Percentiles rank a stretch among this genome's conserved stretches.
Evolutionary conservation across 2,113 vertebrate genomes (phyloP).

Genomic region (Alectura lathami): DNA sequence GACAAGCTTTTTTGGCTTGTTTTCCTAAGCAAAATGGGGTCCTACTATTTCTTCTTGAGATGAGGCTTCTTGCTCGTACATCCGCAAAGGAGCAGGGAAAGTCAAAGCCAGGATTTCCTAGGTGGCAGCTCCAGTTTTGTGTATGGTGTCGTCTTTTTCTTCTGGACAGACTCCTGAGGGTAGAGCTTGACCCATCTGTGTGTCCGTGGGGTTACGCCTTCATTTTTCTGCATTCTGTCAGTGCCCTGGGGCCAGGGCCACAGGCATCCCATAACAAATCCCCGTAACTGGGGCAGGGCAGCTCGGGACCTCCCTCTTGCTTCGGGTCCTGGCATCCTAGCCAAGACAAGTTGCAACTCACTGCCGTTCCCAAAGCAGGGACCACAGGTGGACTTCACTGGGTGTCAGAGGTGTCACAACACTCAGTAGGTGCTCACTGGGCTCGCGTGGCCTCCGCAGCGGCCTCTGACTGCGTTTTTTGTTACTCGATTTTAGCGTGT

Average conservation of each 20-base stretch:
- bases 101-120: neutral
- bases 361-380: neutral
- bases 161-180: neutral
- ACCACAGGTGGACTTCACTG: rapidly evolving
- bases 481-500: neutral
- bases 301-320: neutral
- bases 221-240: neutral
- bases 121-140: rapidly evolving
- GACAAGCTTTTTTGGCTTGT: neutral
- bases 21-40: neutral
- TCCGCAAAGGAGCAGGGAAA: neutral
- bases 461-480: neutral
- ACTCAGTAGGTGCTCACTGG: too few relatives aligned
- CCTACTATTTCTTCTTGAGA: neutral
- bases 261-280: too few relatives aligned
- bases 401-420: neutral
- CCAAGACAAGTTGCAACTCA: neutral
- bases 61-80: neutral
- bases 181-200: neutral
- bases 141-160: neutral
- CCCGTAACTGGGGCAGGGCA: too few relatives aligned
- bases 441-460: neutral
- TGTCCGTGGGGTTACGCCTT: neutral
- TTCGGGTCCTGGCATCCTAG: neutral
- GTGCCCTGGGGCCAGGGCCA: too few relatives aligned